phyloP scores from a whole-genome alignment of 92 coral and sea anemone species.

The Phenganax stokvisi region DNA sequence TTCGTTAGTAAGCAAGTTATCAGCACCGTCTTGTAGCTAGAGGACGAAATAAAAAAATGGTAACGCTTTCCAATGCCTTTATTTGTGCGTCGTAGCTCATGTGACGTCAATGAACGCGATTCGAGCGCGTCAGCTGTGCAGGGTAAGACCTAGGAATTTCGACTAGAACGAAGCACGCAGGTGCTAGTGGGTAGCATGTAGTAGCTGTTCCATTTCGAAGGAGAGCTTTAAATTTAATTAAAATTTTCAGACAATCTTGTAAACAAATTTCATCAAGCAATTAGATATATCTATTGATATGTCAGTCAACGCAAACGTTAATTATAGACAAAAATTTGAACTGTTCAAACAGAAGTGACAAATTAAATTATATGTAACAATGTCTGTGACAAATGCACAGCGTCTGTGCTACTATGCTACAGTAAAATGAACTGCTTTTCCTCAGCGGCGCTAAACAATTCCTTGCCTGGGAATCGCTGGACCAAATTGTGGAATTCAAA shows the following conservation, averaged over 20 bases:
- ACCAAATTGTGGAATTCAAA: not conserved
- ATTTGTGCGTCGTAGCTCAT: too few relatives aligned
- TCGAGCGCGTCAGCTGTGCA: too few relatives aligned
- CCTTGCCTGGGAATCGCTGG: not conserved
- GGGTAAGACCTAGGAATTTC: too few relatives aligned
- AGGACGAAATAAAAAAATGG: not conserved
- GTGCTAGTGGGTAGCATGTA: too few relatives aligned
- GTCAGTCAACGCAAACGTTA: not conserved
- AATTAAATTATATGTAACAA: not conserved
- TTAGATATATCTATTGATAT: not conserved
- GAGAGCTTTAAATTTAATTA: not conserved
- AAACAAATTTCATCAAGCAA: not conserved
- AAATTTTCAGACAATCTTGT: not conserved
- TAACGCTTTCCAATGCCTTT: not conserved
- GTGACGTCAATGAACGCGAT: too few relatives aligned
- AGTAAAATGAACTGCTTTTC: not conserved
- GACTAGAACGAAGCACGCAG: too few relatives aligned
- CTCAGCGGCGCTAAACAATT: not conserved
- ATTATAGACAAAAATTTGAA: not conserved
- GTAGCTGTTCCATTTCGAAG: too few relatives aligned
- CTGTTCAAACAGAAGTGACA: constrained; percentile 5
- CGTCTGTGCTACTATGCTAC: not conserved
- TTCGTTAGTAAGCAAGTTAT: constrained; percentile 78
- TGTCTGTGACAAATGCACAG: not conserved
- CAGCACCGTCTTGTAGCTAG: constrained; percentile 91